These are phyloP conservation scores for Megaceryle alcyon DNA, from an alignment of 2,797 vertebrate species.

Conservation along the genomic window DNA sequence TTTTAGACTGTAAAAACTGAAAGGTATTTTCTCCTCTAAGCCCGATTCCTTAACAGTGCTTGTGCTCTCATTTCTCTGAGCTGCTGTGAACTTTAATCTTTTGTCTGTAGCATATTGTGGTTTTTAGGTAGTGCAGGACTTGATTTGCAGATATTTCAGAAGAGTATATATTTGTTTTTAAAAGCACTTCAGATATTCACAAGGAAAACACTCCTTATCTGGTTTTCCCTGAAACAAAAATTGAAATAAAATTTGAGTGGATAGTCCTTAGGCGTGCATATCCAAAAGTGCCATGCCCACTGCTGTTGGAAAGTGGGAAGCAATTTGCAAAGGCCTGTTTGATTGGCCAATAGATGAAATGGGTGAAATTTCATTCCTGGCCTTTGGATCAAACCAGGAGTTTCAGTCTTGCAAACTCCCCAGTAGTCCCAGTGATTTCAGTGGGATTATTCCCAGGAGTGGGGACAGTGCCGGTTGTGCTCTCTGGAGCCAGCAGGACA, in stretches of 20 bases:
- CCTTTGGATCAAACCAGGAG: background rate
- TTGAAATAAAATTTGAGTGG: background rate
- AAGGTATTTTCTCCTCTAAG: background rate
- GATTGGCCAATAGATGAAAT: background rate
- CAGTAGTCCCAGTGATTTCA: background rate
- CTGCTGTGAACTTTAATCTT: background rate
- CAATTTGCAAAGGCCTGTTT: background rate
- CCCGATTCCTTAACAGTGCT: background rate
- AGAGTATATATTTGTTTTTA: background rate
- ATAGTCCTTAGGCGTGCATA: background rate
- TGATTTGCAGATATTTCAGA: background rate
- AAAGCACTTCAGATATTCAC: background rate
- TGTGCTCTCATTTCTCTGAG: background rate
- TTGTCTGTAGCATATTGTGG: background rate
- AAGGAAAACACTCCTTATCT: background rate
- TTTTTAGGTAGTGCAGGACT: background rate
- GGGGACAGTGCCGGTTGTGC: background rate
- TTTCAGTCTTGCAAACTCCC: background rate
- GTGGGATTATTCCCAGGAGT: background rate
- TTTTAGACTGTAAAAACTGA: background rate
- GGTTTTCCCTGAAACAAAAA: background rate
- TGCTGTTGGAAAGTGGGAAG: background rate
- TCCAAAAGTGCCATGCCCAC: fast-evolving
- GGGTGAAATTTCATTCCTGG: background rate
- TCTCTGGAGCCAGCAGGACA: background rate